Conservation (phyloP, 2,113 vertebrate species). For the Poecilia latipinna region DNA sequence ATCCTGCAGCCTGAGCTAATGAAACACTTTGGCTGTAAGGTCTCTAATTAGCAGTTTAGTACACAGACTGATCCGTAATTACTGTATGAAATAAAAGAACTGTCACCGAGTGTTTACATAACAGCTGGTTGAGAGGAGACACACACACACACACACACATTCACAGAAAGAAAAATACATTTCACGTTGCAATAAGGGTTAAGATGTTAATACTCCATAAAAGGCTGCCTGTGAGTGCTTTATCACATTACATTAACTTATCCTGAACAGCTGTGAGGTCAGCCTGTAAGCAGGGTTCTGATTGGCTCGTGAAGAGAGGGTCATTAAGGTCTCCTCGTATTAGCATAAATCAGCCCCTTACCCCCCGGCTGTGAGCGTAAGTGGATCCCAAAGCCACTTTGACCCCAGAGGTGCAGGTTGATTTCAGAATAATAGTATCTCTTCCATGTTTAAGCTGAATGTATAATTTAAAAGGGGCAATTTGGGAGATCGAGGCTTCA, state of each 20-base stretch:
- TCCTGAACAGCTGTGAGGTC: conserved; percentile 43
- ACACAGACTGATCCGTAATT: conserved; percentile 36
- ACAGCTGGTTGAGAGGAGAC: conserved; percentile 36
- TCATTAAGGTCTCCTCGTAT: conserved; percentile 26
- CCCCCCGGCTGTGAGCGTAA: conserved; percentile 35
- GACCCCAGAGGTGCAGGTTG: conserved; percentile 62
- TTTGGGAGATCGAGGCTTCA: conserved; percentile 66
- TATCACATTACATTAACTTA: conserved; percentile 51
- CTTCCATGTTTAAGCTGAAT: conserved; percentile 64
- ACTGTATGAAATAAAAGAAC: conserved; percentile 51
- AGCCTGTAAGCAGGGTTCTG: conserved; percentile 18
- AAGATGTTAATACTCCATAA: conserved; percentile 62
- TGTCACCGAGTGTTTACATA: conserved; percentile 45
- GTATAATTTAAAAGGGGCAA: conserved; percentile 71
- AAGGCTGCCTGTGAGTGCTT: conserved; percentile 43
- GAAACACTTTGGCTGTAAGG: conserved; percentile 18
- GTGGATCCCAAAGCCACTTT: conserved; percentile 38
- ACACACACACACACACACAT: not conserved
- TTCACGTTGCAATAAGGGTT: conserved; percentile 33
- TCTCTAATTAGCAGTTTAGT: conserved; percentile 37
- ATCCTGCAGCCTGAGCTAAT: conserved; percentile 26
- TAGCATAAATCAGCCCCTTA: conserved; percentile 44
- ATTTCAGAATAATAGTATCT: conserved; percentile 72
- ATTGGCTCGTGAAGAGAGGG: conserved; percentile 38
- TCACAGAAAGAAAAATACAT: not conserved